A percentile compares a stretch with the other conserved stretches of the same genome.
phyloP scores from a whole-genome alignment of 1,140 invertebrate genomes.

The Pachyrhynchus sulphureomaculatus region DNA sequence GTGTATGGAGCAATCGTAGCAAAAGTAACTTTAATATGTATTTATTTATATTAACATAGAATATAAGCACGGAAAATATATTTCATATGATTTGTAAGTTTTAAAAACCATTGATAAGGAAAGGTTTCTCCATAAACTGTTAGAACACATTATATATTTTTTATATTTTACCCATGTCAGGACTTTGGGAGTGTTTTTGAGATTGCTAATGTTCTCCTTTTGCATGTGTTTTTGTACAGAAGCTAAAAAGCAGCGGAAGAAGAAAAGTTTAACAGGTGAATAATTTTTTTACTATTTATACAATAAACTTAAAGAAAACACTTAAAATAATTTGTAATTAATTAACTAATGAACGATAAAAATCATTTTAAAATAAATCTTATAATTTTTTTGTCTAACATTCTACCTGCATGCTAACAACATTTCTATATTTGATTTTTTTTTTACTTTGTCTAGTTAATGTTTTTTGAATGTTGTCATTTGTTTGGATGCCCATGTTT shows the following conservation, averaged over 20 bases:
- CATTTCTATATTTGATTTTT: background rate
- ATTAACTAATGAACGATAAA: conserved; percentile 4
- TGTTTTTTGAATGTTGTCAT: conserved; percentile 1
- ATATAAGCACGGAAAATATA: too few species aligned
- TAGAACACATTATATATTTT: conserved; percentile 23
- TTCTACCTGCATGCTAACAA: conserved; percentile 1
- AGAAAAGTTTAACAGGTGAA: conserved; percentile 85
- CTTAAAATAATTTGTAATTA: conserved; percentile 10
- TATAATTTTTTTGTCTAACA: background rate
- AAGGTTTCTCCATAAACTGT: conserved; percentile 28
- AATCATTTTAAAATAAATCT: background rate
- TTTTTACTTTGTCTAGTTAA: background rate
- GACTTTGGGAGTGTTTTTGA: conserved; percentile 52
- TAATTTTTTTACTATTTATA: conserved; percentile 47
- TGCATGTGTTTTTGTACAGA: conserved; percentile 71
- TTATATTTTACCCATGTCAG: conserved; percentile 49
- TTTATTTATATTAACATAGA: too few species aligned
- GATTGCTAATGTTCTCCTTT: conserved; percentile 64
- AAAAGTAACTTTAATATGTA: conserved; percentile 8
- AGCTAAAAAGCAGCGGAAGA: conserved; percentile 89
- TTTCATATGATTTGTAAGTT: too few species aligned
- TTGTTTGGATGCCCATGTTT: background rate
- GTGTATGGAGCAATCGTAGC: conserved; percentile 23
- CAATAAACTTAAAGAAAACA: conserved; percentile 20
- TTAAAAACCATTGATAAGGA: too few species aligned